Percentiles rank a stretch among this genome's conserved stretches.
Evolutionary conservation across 2,113 vertebrate species (phyloP).

Genomic region (Bothrops jararaca): DNA sequence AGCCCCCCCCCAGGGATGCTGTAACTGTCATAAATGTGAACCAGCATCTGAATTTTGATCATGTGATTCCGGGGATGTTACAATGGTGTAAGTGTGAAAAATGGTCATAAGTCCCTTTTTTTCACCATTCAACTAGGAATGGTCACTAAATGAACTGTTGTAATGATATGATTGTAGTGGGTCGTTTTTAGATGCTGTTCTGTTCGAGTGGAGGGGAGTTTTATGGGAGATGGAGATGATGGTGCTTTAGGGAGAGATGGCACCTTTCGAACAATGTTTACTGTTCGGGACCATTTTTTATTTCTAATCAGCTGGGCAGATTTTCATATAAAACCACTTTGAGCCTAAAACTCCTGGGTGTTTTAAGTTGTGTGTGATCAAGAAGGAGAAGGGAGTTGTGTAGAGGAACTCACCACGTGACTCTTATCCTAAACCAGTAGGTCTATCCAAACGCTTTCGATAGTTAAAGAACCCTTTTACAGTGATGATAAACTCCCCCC

Average conservation of each 20-base stretch:
- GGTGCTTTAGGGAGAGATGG: not conserved
- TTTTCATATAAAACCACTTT: not conserved
- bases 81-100: too few species aligned
- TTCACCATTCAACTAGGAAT: not conserved
- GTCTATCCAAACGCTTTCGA: not conserved
- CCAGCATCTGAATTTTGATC: too few species aligned
- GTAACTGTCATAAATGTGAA: too few species aligned
- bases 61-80: too few species aligned
- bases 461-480: not conserved
- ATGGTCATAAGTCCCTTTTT: too few species aligned
- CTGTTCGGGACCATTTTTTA: not conserved
- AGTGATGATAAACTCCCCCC: not conserved
- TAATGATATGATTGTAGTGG: not conserved
- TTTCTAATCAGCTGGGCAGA: not conserved
- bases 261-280: too few species aligned
- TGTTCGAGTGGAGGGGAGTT: not conserved
- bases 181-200: not conserved
- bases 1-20: too few species aligned
- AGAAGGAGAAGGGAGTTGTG: not conserved
- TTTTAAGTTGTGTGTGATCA: not conserved
- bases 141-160: not conserved
- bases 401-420: not conserved
- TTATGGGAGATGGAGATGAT: not conserved
- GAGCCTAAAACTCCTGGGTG: not conserved
- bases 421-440: not conserved